A percentile compares a stretch with the other conserved stretches of the same genome.
Evolutionary conservation across 2,797 vertebrate species (phyloP).

Genomic region (Paguma larvata): DNA sequence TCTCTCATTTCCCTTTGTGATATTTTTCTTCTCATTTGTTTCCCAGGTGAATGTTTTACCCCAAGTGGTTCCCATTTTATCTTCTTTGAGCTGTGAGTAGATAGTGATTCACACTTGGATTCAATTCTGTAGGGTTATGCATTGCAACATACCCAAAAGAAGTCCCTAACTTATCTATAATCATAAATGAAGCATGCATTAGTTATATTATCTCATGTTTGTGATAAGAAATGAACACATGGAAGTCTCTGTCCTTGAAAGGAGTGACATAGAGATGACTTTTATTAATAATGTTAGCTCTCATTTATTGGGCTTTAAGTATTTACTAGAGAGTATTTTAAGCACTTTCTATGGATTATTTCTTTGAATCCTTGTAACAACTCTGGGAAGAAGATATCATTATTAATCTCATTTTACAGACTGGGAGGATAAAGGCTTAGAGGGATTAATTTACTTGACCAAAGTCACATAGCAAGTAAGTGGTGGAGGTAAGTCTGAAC

Average conservation of each 20-base stretch:
- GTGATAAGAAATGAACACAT: background rate
- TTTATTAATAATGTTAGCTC: background rate
- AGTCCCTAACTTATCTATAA: background rate
- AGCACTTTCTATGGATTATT: background rate
- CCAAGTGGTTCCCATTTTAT: background rate
- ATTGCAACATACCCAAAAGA: background rate
- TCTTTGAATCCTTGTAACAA: background rate
- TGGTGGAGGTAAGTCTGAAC: background rate
- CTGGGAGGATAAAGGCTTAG: background rate
- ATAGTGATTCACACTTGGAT: background rate
- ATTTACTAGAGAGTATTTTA: background rate
- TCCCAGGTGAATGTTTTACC: background rate
- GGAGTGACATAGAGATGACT: background rate
- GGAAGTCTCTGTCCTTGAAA: background rate
- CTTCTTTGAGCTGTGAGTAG: background rate
- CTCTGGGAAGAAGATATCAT: background rate
- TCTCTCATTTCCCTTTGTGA: constrained; percentile 28
- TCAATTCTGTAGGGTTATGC: background rate
- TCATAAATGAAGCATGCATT: background rate
- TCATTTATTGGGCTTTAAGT: background rate
- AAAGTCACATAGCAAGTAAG: background rate
- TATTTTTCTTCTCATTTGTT: background rate
- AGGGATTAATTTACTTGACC: background rate
- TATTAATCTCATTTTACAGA: constrained; percentile 10
- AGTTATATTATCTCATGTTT: background rate